A percentile compares a stretch with the other conserved stretches of the same genome.
Evolutionary conservation across 2,797 vertebrate genomes (phyloP).

Genomic region (Anableps anableps): DNA sequence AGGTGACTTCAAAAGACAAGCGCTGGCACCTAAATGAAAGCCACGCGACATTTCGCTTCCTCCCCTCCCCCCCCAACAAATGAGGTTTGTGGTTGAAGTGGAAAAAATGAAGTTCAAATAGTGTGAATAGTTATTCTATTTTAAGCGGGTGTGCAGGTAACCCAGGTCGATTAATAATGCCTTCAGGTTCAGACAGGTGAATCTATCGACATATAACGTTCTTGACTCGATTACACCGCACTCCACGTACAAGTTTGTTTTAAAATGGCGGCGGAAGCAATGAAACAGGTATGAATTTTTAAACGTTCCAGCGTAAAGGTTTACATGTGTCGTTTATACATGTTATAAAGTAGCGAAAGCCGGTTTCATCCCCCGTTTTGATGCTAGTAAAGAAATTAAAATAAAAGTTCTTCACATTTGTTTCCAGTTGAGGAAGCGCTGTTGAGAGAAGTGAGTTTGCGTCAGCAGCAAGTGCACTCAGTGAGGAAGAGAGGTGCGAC

Average conservation of each 20-base stretch:
- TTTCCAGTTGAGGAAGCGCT: slow-evolving; percentile 52
- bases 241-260: slow-evolving; percentile 74
- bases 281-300: slow-evolving; percentile 73
- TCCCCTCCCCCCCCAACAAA: background rate
- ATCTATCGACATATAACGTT: slow-evolving; percentile 64
- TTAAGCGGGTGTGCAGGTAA: background rate
- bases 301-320: slow-evolving; percentile 43
- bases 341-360: rapidly evolving
- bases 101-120: background rate
- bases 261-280: slow-evolving; percentile 87
- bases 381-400: background rate
- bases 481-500: slow-evolving; percentile 5
- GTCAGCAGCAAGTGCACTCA: slow-evolving; percentile 44
- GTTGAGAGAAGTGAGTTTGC: slow-evolving; percentile 37
- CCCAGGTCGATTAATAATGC: slow-evolving; percentile 65
- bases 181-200: slow-evolving; percentile 76
- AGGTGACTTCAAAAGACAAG: background rate
- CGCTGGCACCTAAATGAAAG: background rate
- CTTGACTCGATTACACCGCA: slow-evolving; percentile 71
- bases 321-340: rapidly evolving
- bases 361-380: rapidly evolving
- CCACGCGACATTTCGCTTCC: background rate
- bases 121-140: background rate
- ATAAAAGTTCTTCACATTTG: background rate
- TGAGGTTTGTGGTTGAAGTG: background rate